These are phyloP conservation scores for Drosophila conformis DNA, from an alignment of 2,888 invertebrate species.

Conservation along the genomic window DNA sequence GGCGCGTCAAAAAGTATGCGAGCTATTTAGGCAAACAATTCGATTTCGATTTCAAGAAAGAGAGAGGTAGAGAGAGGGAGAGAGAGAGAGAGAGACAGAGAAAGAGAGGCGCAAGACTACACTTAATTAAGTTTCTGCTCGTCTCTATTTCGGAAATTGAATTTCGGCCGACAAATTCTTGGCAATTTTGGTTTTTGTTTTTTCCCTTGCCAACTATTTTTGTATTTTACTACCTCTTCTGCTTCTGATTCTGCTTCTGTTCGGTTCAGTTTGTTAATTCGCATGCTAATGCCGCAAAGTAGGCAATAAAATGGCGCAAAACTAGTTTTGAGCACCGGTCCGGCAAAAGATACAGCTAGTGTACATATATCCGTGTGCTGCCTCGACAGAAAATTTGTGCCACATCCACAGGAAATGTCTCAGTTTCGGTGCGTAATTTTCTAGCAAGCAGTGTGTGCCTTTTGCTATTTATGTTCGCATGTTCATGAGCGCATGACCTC, in stretches of 20 bases:
- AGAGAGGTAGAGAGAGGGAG: not conserved
- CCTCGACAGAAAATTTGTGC: constrained; percentile 49
- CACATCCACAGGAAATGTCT: constrained; percentile 69
- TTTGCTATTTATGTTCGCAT: constrained; percentile 77
- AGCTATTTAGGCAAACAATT: constrained; percentile 55
- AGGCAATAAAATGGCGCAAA: constrained; percentile 66
- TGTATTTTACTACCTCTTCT: constrained; percentile 20
- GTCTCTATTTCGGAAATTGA: constrained; percentile 54
- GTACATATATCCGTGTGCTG: constrained; percentile 8
- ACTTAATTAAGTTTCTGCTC: constrained; percentile 67
- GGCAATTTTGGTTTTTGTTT: not conserved
- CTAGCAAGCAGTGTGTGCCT: constrained; percentile 51
- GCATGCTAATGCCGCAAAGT: constrained; percentile 67
- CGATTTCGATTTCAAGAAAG: constrained; percentile 3
- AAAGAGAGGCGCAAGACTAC: constrained; percentile 12
- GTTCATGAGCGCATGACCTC: constrained; percentile 81
- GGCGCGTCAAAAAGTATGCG: constrained; percentile 48
- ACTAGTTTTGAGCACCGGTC: constrained; percentile 47
- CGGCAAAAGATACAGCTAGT: constrained; percentile 15
- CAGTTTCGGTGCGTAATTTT: constrained; percentile 77
- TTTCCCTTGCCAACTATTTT: constrained; percentile 12
- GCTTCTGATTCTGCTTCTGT: not conserved
- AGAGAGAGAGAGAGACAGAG: not conserved
- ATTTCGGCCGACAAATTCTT: constrained; percentile 37
- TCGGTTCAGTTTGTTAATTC: constrained; percentile 60